Evolutionary conservation across 2,113 vertebrate species (phyloP), one percentile per base, ranked within the genome.

Genomic region (Amblyornis subalaris): DNA sequence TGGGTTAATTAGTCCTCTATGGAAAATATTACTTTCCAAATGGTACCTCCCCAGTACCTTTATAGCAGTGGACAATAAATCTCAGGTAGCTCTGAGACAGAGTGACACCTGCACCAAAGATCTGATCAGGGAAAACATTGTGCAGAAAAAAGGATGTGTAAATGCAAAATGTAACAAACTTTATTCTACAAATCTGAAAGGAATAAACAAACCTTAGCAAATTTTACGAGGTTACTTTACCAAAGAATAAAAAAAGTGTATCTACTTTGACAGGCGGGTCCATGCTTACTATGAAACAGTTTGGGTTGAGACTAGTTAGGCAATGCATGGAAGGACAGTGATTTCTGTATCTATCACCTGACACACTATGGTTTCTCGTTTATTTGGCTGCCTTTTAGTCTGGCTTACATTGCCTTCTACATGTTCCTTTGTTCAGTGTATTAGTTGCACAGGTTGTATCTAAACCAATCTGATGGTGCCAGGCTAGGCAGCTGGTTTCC

Each of bases 311-410:
- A 35, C 14, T 61, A 23, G 1, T 20, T 48, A 65, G 20, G n/a
- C 0, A 0, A 13, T 17, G 33, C 25, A 24, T 17, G 7, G 42
- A 70, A 88, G 42, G 25, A 26, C 50, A 42, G 14, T 47, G 16
- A 58, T 67, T 89, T 74, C 20, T 40, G 35, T 66, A 26, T 12
- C 7, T 9, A 17, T 35, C 3, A 1, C 60, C 50, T 74, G 60
- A 60, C 73, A 80, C n/a, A 23, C 11, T 50, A 16, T 21, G 20
- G 12, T 50, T 80, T 80, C 31, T 79, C 23, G 24, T 80, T 84
- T 64, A 57, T 42, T 47, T 72, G 74, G 29, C 35, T 85, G 55
- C 21, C 17, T 6, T 36, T 89, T 62, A 62, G 55, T 48, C 28
- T 35, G 61, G 23, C 23, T 81, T 61, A 11, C 12, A 2, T 50